Conservation (phyloP, 2,888 invertebrate species). For the Aphidoletes aphidimyza region DNA sequence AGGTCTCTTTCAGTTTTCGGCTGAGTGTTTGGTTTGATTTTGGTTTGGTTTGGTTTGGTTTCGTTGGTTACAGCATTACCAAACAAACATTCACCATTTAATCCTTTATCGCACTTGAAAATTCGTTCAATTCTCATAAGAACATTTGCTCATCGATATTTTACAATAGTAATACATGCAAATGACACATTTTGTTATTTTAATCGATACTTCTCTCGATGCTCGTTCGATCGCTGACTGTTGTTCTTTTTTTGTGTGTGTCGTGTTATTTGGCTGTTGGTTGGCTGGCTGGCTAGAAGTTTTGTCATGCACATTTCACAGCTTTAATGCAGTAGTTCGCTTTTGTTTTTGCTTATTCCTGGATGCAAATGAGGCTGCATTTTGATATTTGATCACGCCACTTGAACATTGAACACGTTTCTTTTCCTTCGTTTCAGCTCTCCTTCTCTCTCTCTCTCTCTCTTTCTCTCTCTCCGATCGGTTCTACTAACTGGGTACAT, state of each 20-base stretch:
- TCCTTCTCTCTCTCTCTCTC: no score
- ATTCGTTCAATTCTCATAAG: background rate
- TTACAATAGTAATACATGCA: background rate
- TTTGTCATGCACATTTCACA: background rate
- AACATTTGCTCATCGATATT: background rate
- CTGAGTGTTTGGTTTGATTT: no score
- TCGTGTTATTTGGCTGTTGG: no score
- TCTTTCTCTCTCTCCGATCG: no score
- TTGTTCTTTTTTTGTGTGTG: background rate
- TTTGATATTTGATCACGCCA: constrained; percentile 5
- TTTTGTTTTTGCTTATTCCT: background rate
- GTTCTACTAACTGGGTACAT: background rate
- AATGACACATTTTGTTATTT: background rate
- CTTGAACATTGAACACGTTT: background rate
- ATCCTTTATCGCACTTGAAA: background rate
- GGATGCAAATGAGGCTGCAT: constrained; percentile 13
- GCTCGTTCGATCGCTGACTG: background rate
- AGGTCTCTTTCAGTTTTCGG: no score
- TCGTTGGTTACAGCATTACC: background rate
- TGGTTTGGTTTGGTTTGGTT: no score
- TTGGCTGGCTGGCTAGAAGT: no score
- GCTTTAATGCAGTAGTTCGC: background rate
- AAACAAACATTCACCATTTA: background rate
- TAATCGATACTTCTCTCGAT: background rate
- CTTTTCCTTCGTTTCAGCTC: background rate